Evolutionary conservation across 2,113 vertebrate species (phyloP).

Genomic region (Formicarius rufipectus): DNA sequence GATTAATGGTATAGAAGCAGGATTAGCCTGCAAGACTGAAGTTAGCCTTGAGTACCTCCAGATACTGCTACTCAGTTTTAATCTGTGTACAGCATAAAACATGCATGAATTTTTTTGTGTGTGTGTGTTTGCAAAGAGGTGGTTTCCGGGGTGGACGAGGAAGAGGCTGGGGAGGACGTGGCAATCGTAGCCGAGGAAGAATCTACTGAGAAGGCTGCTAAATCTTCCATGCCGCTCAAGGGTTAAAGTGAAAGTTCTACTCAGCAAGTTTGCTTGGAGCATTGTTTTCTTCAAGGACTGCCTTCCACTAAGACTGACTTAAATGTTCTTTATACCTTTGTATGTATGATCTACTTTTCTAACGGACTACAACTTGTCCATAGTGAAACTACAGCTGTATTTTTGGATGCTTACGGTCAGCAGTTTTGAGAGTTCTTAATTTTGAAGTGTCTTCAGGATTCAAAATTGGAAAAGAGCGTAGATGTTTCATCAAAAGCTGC

Average conservation of each 20-base stretch:
- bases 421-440: constrained; percentile 67
- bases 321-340: constrained; percentile 85
- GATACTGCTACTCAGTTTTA: not conserved
- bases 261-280: constrained; percentile 73
- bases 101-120: too few species aligned
- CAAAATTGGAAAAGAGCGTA: constrained; percentile 62
- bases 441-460: constrained; percentile 72
- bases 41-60: not conserved
- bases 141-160: constrained; percentile 92
- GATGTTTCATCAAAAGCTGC: constrained; percentile 64
- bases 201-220: constrained; percentile 82
- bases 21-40: not conserved
- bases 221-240: constrained; percentile 34
- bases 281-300: constrained; percentile 73
- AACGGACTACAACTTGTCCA: constrained; percentile 78
- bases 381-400: constrained; percentile 79
- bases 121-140: too few species aligned
- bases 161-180: constrained; percentile 90
- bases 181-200: constrained; percentile 90
- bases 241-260: constrained; percentile 55
- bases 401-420: constrained; percentile 80
- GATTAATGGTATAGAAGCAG: not conserved
- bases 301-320: constrained; percentile 79
- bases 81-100: not conserved
- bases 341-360: constrained; percentile 87